Base-by-base conservation (phyloP, 1,140 invertebrate genomes). In the Psix sp. region DNA sequence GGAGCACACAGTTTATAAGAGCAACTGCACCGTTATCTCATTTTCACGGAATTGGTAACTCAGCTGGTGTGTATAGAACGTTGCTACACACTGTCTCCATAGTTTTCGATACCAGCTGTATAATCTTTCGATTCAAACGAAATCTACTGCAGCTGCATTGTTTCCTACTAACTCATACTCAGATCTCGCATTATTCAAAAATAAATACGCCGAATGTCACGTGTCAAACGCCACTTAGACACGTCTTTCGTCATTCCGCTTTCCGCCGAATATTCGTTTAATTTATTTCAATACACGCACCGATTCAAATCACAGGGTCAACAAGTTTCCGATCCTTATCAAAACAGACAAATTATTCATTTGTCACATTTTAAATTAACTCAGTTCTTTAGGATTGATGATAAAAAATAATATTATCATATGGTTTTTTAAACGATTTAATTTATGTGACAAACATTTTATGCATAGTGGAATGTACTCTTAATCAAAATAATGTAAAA, bases 141-240 rank as follows among this genome's bases (percentile, higher is more conserved):
- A 72, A 51, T 65, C 45, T 38, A 62, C 42, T 65, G 68, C 68
- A 72, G 68, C 59, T 72, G 68, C 59, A 72, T 72, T 72, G 68
- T 72, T 72, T 72, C 59, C 16, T 6, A 15, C 43, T n/a, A 48
- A 15, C 49, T 48, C 60, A 62, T 40, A 24, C 26, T 11, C 29
- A 57, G 43, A 48, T 63, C 67, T 42, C 51, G 26, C 31, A 65
- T 52, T 59, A 72, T 72, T 63, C 45, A 20, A 59, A 72, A 63
- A 65, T 56, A 63, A 65, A 72, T 26, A 57, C 45, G 20, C 15
- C 40, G 48, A 35, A 42, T 51, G 38, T 48, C 67, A 62, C 67
- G 57, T 45, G 52, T 65, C 48, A 62, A 56, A 31, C 18, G 18
- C 17, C 49, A 31, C 36, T 71, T 56, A 59, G 20, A 43, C 16